Percentiles rank a stretch among this genome's conserved stretches.
Evolutionary conservation across 2,888 invertebrate genomes (phyloP).

Genomic region (Plagodis pulveraria): DNA sequence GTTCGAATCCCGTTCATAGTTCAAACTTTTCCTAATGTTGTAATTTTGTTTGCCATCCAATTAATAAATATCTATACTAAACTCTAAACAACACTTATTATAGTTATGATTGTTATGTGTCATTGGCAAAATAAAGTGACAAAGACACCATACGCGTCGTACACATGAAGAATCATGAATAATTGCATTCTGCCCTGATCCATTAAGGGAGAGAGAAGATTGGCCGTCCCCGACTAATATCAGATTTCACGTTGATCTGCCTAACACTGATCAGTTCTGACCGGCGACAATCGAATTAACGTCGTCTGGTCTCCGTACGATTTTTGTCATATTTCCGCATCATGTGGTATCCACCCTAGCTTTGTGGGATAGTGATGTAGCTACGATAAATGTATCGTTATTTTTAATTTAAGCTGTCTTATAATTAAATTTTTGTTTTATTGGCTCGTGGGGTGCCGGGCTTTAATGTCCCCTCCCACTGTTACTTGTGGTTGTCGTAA

Average conservation of each 20-base stretch:
- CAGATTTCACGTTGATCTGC: constrained; percentile 81
- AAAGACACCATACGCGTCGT: constrained; percentile 40
- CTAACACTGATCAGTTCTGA: constrained; percentile 78
- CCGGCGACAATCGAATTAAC: constrained; percentile 80
- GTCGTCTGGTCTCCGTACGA: constrained; percentile 73
- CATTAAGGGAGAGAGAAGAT: constrained; percentile 74
- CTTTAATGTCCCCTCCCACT: too few relatives aligned
- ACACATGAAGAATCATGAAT: constrained; percentile 44
- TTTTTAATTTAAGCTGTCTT: not conserved
- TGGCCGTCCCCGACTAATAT: constrained; percentile 78
- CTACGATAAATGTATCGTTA: constrained; percentile 6
- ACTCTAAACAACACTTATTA: too few relatives aligned
- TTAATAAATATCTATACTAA: too few relatives aligned
- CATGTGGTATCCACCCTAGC: constrained; percentile 49
- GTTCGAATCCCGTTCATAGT: too few relatives aligned
- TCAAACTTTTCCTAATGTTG: too few relatives aligned
- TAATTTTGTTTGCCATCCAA: too few relatives aligned
- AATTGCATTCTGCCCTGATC: constrained; percentile 70
- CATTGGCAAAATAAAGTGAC: constrained; percentile 13
- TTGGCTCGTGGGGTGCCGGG: too few relatives aligned
- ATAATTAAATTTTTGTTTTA: too few relatives aligned
- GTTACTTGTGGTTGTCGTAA: too few relatives aligned
- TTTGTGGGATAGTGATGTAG: constrained; percentile 12
- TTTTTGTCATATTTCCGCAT: constrained; percentile 77
- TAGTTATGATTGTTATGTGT: too few relatives aligned